Conservation (phyloP, 2,797 vertebrate genomes). For the Myoxocephalus aenaeus region DNA sequence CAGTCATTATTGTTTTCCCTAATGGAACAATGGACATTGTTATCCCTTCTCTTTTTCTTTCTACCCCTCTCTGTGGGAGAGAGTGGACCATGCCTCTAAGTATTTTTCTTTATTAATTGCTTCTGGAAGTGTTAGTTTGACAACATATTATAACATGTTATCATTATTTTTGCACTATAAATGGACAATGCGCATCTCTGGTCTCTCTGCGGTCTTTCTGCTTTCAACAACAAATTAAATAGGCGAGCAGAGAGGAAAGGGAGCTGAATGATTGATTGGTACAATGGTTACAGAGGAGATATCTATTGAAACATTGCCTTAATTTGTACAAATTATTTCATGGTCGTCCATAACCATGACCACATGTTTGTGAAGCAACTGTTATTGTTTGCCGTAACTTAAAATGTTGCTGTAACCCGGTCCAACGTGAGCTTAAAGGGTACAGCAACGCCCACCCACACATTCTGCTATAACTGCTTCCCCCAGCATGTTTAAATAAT, state of each 20-base stretch:
- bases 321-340: conserved; percentile 10
- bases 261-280: neutral
- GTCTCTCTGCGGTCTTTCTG: neutral
- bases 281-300: neutral
- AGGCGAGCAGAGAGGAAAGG: neutral
- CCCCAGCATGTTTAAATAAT: neutral
- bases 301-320: neutral
- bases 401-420: neutral
- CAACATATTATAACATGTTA: conserved; percentile 27
- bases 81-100: neutral
- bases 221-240: conserved; percentile 23
- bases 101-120: neutral
- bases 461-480: neutral
- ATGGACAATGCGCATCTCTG: neutral
- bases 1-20: conserved; percentile 77
- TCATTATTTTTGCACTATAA: conserved; percentile 20
- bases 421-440: neutral
- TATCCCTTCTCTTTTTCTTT: conserved; percentile 36
- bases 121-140: conserved; percentile 14
- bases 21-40: conserved; percentile 78
- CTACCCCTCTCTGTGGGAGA: conserved; percentile 9
- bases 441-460: neutral
- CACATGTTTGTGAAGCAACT: neutral
- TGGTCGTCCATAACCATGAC: neutral
- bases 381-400: neutral